Evolutionary conservation across 2,888 invertebrate species (phyloP).

Genomic region (Lydus trimaculatus): DNA sequence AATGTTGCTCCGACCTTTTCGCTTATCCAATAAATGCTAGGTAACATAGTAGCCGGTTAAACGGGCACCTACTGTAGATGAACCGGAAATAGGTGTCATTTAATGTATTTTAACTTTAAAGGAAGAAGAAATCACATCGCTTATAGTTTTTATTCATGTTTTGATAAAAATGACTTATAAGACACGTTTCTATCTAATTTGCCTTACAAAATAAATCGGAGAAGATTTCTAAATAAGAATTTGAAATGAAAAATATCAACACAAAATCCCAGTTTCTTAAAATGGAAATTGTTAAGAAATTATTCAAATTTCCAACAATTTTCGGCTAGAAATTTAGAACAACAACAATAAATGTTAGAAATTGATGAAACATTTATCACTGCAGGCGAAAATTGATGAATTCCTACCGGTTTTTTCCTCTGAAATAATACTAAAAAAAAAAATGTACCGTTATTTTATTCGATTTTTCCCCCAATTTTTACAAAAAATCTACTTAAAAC

Average conservation of each 20-base stretch:
- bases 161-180: too few relatives aligned
- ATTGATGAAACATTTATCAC: constrained; percentile 16
- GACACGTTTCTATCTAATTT: too few relatives aligned
- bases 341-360: not conserved
- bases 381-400: constrained; percentile 28
- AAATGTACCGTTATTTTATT: not conserved
- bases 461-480: not conserved
- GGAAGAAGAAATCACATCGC: not conserved
- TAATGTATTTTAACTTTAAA: not conserved
- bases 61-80: too few relatives aligned
- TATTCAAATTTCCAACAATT: constrained; percentile 4
- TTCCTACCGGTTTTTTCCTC: constrained; percentile 39
- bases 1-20: too few relatives aligned
- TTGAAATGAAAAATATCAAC: not conserved
- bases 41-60: too few relatives aligned
- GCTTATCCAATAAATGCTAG: too few relatives aligned
- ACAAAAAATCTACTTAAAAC: too few relatives aligned
- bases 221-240: not conserved
- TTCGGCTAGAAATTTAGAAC: not conserved
- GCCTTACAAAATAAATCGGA: not conserved
- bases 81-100: not conserved
- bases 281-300: not conserved
- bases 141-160: not conserved
- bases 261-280: not conserved
- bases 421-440: not conserved